Percentiles rank a stretch among this genome's conserved stretches.
Conservation (phyloP, 2,888 invertebrate species). For the Linnaemya vulpina region DNA sequence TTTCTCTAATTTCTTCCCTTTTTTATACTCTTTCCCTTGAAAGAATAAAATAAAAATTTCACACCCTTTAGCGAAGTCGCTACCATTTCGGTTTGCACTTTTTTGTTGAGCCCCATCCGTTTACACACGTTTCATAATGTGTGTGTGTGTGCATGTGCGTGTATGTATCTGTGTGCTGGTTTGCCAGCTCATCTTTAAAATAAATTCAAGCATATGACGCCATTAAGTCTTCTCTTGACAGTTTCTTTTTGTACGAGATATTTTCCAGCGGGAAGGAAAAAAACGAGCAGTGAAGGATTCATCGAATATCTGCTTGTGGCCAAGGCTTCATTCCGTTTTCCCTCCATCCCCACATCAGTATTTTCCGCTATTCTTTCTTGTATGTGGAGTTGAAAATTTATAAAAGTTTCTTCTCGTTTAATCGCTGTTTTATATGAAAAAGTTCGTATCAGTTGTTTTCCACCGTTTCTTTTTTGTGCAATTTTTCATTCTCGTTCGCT, state of each 20-base stretch:
- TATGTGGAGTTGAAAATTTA: slow-evolving; percentile 69
- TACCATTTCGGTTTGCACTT: slow-evolving; percentile 32
- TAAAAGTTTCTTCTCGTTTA: slow-evolving; percentile 65
- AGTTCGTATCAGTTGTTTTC: slow-evolving; percentile 71
- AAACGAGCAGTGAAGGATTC: slow-evolving; percentile 71
- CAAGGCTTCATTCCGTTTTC: slow-evolving; percentile 20
- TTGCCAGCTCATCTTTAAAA: slow-evolving; percentile 76
- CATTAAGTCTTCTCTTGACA: slow-evolving; percentile 78
- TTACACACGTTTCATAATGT: not conserved
- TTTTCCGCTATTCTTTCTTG: slow-evolving; percentile 31
- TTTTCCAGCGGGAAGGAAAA: slow-evolving; percentile 8
- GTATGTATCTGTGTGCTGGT: not conserved
- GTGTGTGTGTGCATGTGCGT: not conserved
- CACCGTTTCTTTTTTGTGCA: slow-evolving; percentile 42
- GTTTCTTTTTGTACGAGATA: slow-evolving; percentile 75
- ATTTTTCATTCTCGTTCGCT: slow-evolving; percentile 49
- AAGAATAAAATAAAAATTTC: slow-evolving; percentile 31
- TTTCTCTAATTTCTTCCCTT: slow-evolving; percentile 34
- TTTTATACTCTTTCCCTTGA: slow-evolving; percentile 30
- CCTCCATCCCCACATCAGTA: slow-evolving; percentile 68
- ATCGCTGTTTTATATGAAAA: slow-evolving; percentile 62
- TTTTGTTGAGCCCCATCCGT: not conserved
- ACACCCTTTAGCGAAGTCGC: slow-evolving; percentile 62
- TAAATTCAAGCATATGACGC: slow-evolving; percentile 79
- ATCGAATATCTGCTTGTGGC: slow-evolving; percentile 77